Conservation (phyloP, 2,797 vertebrate species). For the Margarornis squamiger region DNA sequence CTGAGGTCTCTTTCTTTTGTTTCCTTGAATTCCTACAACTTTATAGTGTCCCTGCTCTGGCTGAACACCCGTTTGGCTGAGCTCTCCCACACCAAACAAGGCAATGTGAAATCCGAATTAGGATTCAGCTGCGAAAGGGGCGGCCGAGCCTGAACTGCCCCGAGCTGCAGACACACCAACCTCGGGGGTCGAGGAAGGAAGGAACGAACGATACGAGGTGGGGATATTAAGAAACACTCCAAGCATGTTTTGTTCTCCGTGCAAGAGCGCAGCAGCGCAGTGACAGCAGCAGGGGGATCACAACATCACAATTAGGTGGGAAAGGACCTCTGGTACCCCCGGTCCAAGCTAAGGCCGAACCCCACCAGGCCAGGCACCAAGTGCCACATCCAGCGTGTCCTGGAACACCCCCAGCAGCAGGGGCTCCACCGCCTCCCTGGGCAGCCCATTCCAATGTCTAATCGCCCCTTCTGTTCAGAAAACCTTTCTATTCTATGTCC, state of each 20-base stretch:
- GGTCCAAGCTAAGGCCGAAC: too few species aligned
- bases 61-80: neutral
- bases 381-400: neutral
- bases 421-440: neutral
- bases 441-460: neutral
- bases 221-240: rapidly evolving
- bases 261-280: neutral
- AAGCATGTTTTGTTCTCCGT: neutral
- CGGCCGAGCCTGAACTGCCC: neutral
- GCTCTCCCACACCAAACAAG: neutral
- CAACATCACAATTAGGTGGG: neutral
- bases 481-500: neutral
- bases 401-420: neutral
- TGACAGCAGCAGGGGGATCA: neutral
- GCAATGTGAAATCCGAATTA: neutral
- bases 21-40: neutral
- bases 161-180: neutral
- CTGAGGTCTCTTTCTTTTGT: neutral
- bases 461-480: neutral
- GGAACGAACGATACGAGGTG: rapidly evolving
- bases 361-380: too few species aligned
- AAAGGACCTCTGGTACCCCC: rapidly evolving
- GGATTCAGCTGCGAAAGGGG: neutral
- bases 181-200: neutral
- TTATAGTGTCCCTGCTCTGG: neutral